Evolutionary conservation across 1,140 invertebrate species (phyloP), one percentile per base, ranked within the genome.

Genomic region (Ctenoplectra terminalis): DNA sequence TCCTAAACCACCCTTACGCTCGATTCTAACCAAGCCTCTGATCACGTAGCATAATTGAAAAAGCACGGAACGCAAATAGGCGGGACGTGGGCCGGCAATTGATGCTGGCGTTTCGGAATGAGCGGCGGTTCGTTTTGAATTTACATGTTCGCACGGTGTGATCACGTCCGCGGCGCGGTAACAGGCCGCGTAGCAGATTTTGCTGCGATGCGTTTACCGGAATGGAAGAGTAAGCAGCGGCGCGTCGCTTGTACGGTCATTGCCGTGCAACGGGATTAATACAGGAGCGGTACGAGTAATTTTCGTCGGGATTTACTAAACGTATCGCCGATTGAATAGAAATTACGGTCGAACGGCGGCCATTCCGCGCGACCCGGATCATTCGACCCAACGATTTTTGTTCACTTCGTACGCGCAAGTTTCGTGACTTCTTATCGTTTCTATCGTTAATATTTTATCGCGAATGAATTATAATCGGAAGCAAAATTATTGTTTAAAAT

Each of bases 171-270:
- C 78, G 78, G 67, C 64, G 43, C 26, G 31, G 72, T 58, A 78
- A 74, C 64, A 56, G 48, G 76, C 67, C 60, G 13, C 60, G 69
- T 37, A 46, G 50, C 80, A 78, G 64, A 84, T 87, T 85, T 82
- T 31, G 43, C 50, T 52, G 70, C 46, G 63, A 77, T 74, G 58
- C 61, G 83, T 85, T 82, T 70, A 77, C 31, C 85, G 50, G 46
- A 61, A 82, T 85, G 83, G 85, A 86, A 85, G 80, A 86, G 74
- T 64, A 85, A 85, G 73, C 85, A 79, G 63, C n/a, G 11, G 34
- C 58, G 48, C 26, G 13, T 31, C 54, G 72, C 31, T 84, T 54
- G 69, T 34, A 58, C 71, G 46, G 52, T 26, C 66, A 54, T 60
- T 34, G 64, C 60, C 48, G 46, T 31, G 60, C 48, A 54, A 71